Percentiles rank a stretch among this genome's conserved stretches.
These are phyloP conservation scores for Drosophila mauritiana DNA, from an alignment of 1,140 invertebrate genomes.

Conservation along the genomic window DNA sequence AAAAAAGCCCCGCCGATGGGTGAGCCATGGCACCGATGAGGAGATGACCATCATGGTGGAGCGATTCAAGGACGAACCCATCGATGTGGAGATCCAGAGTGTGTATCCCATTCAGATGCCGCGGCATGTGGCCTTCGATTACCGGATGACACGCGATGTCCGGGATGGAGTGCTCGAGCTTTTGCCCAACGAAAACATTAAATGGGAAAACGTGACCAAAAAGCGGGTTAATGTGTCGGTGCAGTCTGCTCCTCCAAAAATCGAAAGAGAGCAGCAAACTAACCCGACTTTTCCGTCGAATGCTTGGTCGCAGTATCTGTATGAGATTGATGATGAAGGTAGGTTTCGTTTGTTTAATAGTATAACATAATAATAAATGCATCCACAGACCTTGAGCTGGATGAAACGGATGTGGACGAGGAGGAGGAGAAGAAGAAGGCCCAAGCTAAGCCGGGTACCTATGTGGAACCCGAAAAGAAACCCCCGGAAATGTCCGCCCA, in stretches of 20 bases:
- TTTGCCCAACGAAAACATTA: constrained; percentile 85
- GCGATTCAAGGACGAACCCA: constrained; percentile 86
- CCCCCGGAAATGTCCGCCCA: constrained; percentile 64
- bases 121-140: constrained; percentile 74
- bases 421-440: constrained; percentile 50
- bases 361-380: fast-evolving
- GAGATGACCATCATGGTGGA: constrained; percentile 87
- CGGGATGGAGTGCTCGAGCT: constrained; percentile 89
- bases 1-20: constrained; percentile 88
- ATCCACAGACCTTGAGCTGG: constrained; percentile 60
- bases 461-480: constrained; percentile 34
- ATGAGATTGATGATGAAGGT: constrained; percentile 84
- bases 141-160: constrained; percentile 86
- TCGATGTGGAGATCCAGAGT: constrained; percentile 88
- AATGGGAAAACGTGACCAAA: constrained; percentile 86
- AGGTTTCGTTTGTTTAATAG: constrained; percentile 8
- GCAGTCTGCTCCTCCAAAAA: constrained; percentile 85
- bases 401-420: constrained; percentile 70
- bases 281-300: constrained; percentile 87
- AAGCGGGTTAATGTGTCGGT: constrained; percentile 86
- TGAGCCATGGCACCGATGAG: constrained; percentile 87
- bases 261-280: constrained; percentile 87
- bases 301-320: constrained; percentile 88
- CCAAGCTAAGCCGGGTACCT: constrained; percentile 13
- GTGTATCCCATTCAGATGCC: constrained; percentile 86